These are phyloP conservation scores for Cephalopachus bancanus DNA, from an alignment of 2,797 vertebrate species.

Conservation along the genomic window DNA sequence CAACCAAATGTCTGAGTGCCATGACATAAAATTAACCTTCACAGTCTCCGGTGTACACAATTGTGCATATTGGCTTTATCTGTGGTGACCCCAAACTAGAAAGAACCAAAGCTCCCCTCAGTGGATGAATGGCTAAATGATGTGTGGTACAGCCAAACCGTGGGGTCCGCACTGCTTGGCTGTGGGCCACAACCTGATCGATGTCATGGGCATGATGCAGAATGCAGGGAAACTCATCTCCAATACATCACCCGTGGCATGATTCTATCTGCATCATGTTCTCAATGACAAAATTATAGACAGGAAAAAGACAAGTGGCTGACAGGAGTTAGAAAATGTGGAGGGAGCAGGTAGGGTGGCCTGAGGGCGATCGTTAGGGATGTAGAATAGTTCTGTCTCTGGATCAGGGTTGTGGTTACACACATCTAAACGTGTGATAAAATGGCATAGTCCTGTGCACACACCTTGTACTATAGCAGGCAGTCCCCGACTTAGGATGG, in stretches of 20 bases:
- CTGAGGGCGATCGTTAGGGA: neutral
- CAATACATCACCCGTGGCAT: neutral
- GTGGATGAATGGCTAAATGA: neutral
- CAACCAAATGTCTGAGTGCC: neutral
- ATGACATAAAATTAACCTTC: neutral
- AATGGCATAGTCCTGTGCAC: no score
- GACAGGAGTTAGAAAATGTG: neutral
- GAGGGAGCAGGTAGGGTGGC: rapidly evolving
- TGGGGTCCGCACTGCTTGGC: neutral
- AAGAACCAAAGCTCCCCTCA: neutral
- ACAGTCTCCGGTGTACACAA: rapidly evolving
- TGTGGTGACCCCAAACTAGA: neutral
- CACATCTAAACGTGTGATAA: neutral
- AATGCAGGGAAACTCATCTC: neutral
- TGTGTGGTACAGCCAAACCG: neutral
- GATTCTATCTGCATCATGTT: neutral
- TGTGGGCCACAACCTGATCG: neutral
- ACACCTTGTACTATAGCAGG: neutral
- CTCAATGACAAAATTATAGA: no score
- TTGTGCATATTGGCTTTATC: neutral
- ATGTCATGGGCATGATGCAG: neutral
- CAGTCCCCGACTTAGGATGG: neutral
- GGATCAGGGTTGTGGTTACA: neutral
- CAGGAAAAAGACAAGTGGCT: neutral
- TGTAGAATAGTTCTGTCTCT: neutral